Evolutionary conservation across 2,797 vertebrate genomes (phyloP), one percentile per base, ranked within the genome.

Genomic region (Echeneis naucrates): DNA sequence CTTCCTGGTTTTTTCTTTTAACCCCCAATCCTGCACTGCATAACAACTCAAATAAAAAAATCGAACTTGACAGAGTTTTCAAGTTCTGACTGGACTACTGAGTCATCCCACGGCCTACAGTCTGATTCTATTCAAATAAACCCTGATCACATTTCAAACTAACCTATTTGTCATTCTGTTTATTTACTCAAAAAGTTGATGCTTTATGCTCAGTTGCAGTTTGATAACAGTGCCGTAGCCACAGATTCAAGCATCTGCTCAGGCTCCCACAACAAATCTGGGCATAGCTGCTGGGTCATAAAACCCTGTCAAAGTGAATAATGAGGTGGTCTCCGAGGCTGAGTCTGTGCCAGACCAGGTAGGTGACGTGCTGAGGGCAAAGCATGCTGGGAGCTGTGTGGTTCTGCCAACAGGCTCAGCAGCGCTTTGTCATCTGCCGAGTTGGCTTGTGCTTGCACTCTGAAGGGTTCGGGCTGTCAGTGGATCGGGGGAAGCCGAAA

Each of bases 301-400:
- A 81, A 85, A 89, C 85, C 86, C 87, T 86, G 91, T 92, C 91
- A 90, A 68, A 91, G 86, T 92, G 92, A 93, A 82, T 89, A 92
- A 92, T 92, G 90, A 92, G 84, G 66, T 9, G 71, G 80, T 77
- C 86, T 87, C 76, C 32, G 10, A 51, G 84, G 84, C 80, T 65
- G 83, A 80, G 79, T 42, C 74, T 30, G 30, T 56, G 87, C 86
- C 83, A 85, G 81, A 85, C 80, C 83, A 84, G 83, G 86, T 88
- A 90, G 87, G 87, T 91, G 89, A 91, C 83, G 76, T 66, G 80
- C 88, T 77, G 87, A 83, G 88, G 89, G 89, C 89, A 83, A 88
- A 83, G 89, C 89, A 88, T 78, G 87, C 90, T 88, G 92, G 90
- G 87, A 92, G 81, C 82, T 1, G 55, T 68, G 54, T 51, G 87